A percentile compares a stretch with the other conserved stretches of the same genome.
These are phyloP conservation scores for Trichomalopsis sarcophagae DNA, from an alignment of 1,140 invertebrate genomes.

Conservation along the genomic window DNA sequence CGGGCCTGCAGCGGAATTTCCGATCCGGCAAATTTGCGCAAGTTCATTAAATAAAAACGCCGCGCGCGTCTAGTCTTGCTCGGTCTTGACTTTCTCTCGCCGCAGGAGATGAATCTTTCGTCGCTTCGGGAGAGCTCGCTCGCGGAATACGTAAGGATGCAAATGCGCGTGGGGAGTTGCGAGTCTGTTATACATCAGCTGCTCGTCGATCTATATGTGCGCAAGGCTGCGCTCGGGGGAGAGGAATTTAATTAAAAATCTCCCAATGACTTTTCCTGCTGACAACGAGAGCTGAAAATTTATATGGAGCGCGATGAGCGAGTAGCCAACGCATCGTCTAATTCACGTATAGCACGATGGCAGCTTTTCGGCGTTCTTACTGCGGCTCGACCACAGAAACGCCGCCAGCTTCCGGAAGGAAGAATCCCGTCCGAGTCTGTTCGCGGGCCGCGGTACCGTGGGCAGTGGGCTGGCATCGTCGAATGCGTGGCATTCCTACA, in stretches of 20 bases:
- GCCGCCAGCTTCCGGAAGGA: neutral
- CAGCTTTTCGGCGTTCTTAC: neutral
- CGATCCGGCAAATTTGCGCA: neutral
- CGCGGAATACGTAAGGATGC: neutral
- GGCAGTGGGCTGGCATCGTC: neutral
- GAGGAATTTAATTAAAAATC: neutral
- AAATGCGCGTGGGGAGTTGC: neutral
- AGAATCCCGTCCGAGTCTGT: neutral
- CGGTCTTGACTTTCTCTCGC: neutral
- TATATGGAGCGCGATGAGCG: too few relatives aligned
- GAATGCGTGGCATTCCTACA: conserved; percentile 21
- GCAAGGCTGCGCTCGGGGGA: too few relatives aligned
- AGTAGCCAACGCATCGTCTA: neutral
- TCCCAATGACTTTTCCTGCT: neutral
- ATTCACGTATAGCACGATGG: neutral
- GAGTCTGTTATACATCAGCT: too few relatives aligned
- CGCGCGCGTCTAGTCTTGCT: too few relatives aligned
- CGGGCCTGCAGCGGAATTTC: neutral
- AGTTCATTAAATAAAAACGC: neutral
- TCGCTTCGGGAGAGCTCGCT: too few relatives aligned
- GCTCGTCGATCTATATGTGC: neutral
- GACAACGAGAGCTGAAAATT: too few relatives aligned
- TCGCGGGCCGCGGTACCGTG: neutral
- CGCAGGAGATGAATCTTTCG: neutral
- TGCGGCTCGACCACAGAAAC: neutral